Evolutionary conservation across 2,797 vertebrate genomes (phyloP).

Genomic region (Sciaenops ocellatus): DNA sequence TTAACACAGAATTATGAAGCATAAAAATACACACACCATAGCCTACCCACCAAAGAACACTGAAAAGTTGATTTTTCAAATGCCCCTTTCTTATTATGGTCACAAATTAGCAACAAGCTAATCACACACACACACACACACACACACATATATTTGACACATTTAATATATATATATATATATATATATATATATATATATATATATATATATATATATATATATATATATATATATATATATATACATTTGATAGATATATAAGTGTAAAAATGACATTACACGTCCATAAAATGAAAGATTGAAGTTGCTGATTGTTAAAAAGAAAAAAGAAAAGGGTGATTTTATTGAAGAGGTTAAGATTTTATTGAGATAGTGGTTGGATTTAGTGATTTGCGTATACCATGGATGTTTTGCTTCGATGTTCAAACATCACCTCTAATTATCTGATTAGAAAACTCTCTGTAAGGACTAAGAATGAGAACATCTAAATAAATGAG

Average conservation of each 20-base stretch:
- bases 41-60: not conserved
- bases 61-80: not conserved
- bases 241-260: too few species aligned
- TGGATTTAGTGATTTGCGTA: not conserved
- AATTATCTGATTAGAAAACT: not conserved
- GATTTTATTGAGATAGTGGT: too few species aligned
- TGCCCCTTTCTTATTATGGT: too few species aligned
- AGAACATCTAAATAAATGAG: not conserved
- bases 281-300: not conserved
- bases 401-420: not conserved
- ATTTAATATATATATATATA: too few species aligned
- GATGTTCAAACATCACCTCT: not conserved
- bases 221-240: too few species aligned
- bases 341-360: not conserved
- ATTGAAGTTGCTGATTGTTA: too few species aligned
- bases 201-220: too few species aligned
- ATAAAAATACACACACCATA: not conserved
- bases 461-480: not conserved
- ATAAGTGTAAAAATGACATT: not conserved
- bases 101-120: too few species aligned
- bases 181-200: too few species aligned
- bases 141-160: too few species aligned
- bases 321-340: not conserved
- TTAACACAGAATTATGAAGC: not conserved
- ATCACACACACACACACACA: too few species aligned